These are phyloP conservation scores for Zoanthus solanderi DNA, from an alignment of 92 coral and sea anemone species.

Conservation along the genomic window DNA sequence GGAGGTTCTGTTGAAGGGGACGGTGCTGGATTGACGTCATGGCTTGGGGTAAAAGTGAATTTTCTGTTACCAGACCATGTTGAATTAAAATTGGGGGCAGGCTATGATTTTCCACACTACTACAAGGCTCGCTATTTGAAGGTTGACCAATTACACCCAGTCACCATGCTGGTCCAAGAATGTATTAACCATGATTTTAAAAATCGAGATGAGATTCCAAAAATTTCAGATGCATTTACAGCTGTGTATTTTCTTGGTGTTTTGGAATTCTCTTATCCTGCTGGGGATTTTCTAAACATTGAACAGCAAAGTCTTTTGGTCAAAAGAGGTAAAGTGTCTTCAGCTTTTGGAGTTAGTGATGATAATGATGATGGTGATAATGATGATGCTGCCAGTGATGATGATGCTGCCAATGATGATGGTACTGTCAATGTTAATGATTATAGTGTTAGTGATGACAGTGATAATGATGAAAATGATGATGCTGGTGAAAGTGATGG, in stretches of 20 bases:
- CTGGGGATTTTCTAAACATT: slow-evolving; percentile 9
- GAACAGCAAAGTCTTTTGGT: not conserved
- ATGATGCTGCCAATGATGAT: not conserved
- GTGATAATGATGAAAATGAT: too few species aligned
- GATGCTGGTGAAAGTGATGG: too few species aligned
- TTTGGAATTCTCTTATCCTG: slow-evolving; percentile 27
- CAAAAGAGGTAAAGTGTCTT: slow-evolving; percentile 1
- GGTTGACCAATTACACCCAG: slow-evolving; percentile 47
- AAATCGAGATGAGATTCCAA: slow-evolving; percentile 47
- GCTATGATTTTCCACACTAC: not conserved
- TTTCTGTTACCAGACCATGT: slow-evolving; percentile 49
- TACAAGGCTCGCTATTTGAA: slow-evolving; percentile 15
- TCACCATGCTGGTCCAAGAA: slow-evolving; percentile 56
- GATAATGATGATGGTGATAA: not conserved
- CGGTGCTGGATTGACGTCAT: slow-evolving; percentile 29
- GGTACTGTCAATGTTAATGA: too few species aligned
- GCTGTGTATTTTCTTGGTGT: slow-evolving; percentile 54
- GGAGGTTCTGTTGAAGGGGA: slow-evolving; percentile 47
- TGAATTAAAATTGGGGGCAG: slow-evolving; percentile 12
- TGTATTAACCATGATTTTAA: slow-evolving; percentile 37
- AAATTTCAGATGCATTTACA: slow-evolving; percentile 48
- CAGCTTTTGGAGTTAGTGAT: not conserved
- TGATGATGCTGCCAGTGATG: not conserved
- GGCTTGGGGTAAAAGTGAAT: slow-evolving; percentile 41
- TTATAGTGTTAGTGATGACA: too few species aligned